A percentile compares a stretch with the other conserved stretches of the same genome.
These are phyloP conservation scores for Campoletis raptor DNA, from an alignment of 2,888 invertebrate species.

Conservation along the genomic window DNA sequence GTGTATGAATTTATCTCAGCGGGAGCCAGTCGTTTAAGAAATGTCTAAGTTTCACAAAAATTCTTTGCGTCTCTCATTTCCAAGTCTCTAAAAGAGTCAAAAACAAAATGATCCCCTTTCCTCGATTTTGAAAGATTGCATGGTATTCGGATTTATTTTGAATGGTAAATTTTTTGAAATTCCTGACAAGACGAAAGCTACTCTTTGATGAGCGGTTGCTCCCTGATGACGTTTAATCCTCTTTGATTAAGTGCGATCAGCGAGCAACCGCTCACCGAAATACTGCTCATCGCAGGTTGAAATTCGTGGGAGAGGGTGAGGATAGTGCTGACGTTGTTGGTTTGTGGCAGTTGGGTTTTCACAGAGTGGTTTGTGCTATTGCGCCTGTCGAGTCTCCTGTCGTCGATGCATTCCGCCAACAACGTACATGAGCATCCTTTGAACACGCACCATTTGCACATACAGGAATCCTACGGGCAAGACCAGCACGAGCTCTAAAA, in stretches of 20 bases:
- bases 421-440: conserved; percentile 50
- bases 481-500: conserved; percentile 63
- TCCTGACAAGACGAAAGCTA: neutral
- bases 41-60: neutral
- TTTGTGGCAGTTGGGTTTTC: conserved; percentile 54
- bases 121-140: neutral
- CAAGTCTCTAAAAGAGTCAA: neutral
- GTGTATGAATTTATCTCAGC: neutral
- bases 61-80: neutral
- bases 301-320: neutral
- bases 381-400: conserved; percentile 12
- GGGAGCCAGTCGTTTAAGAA: neutral
- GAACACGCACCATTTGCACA: conserved; percentile 42
- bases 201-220: neutral
- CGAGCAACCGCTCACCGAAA: neutral
- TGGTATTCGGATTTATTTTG: neutral
- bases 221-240: neutral
- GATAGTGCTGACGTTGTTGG: conserved; percentile 27
- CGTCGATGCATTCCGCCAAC: conserved; percentile 25
- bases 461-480: conserved; percentile 16
- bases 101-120: neutral
- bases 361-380: conserved; percentile 22
- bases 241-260: conserved; percentile 4
- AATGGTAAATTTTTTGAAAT: neutral
- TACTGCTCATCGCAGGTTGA: neutral